Base-by-base conservation (phyloP, 2,113 vertebrate species). In the Zosterops hypoxanthus region DNA sequence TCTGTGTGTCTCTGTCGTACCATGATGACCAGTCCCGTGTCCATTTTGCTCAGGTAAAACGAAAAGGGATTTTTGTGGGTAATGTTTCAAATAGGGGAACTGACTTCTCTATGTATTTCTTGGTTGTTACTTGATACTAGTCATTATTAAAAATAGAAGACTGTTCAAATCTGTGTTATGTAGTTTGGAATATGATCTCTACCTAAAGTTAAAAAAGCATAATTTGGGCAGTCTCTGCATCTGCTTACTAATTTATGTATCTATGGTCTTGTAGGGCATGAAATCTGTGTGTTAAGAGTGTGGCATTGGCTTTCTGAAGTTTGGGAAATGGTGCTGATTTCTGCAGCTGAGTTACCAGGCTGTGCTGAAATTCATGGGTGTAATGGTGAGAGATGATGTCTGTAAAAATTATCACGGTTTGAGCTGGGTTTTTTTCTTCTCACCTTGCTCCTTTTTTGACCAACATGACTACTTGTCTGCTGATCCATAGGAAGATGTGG, bases 351-450 rank as follows among this genome's bases (percentile, higher is more conserved):
- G 5, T 72, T 65, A 71, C 11, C 7, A 63, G 31, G 1, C 14
- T 44, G 11, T 46, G 19, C 44, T 73, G 34, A 56, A 57, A 13
- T 41, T 77, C 12, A 12, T 29, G 25, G 3, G 7, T 22, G 17
- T 28, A 71, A 57, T 0, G 0, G 3, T 76, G 29, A 36, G 42
- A 68, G 8, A 2, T 5, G 39, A 8, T 31, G 3, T 28, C 33
- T 16, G 6, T 50, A 29, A 47, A 79, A 64, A 18, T 3, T 18
- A 8, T 64, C 10, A 5, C 16, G 8, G 7, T 14, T 56, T 85
- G 42, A 75, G 31, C 22, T 36, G 18, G 19, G 1, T 2, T 79
- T 75, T 13, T 50, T 82, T 13, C 22, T 64, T 41, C 12, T 33
- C 6, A 16, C 5, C 9, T 70, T 65, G 5, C 2, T 78, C 8